Base-by-base conservation (phyloP, 1,140 invertebrate species). In the Leptoteleia sp. region DNA sequence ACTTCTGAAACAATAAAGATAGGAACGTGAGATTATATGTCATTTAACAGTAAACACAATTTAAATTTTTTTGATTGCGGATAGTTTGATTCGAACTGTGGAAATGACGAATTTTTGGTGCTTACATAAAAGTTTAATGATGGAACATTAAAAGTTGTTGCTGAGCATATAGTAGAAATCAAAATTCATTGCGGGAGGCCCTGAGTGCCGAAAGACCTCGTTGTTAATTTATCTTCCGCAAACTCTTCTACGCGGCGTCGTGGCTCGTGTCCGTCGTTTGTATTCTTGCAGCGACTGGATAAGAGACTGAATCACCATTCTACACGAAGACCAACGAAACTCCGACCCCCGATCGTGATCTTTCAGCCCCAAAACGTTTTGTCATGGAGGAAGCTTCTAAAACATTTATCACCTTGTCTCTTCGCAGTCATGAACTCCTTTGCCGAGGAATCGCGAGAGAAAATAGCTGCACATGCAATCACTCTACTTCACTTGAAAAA, bases 321-420 rank as follows among this genome's bases (percentile, higher is more conserved):
- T 76, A 40, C 65, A 68, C 61, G 71, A 55, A 75, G 65, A 61
- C 77, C 62, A 79, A 71, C 64, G 57, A 79, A 70, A 67, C 72
- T 43, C 73, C 76, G 59, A 76, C 72, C 57, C 45, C 43, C 50
- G 80, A 80, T 83, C 78, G 40, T 79, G 81, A 83, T 79, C 81
- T 80, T 55, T 72, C 76, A 79, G 79, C 73, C 77, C 70, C 67
- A 70, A 81, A 84, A 77, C 80, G 79, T 84, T 85, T 82, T 82
- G 79, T 84, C 83, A 84, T 82, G 82, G 67, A 76, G 68, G 68
- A 71, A 78, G 70, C 71, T 76, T 72, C 78, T 82, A 71, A 83
- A 83, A 84, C 81, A 84, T 85, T 85, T 83, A 85, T 85, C 82
- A 85, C 79, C 65, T 62, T 61, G 67, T 70, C 80, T 79, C 75